These are phyloP conservation scores for Tubulanus polymorphus DNA, from an alignment of 2,888 invertebrate species.

Conservation along the genomic window DNA sequence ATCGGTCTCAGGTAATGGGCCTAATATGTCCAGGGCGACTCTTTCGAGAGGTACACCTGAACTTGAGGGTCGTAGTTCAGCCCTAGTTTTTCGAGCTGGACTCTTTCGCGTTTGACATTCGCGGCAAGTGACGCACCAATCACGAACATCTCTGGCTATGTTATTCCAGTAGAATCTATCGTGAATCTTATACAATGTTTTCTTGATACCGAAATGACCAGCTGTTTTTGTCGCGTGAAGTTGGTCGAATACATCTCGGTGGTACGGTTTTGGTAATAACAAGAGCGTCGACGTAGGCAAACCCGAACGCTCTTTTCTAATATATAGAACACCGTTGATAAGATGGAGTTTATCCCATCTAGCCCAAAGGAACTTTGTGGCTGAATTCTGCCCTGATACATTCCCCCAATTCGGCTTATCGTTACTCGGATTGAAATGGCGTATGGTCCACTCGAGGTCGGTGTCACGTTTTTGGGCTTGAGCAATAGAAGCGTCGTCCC, in stretches of 20 bases:
- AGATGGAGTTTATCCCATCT: not conserved
- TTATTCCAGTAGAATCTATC: slow-evolving; percentile 14
- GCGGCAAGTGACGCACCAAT: slow-evolving; percentile 4
- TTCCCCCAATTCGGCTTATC: not conserved
- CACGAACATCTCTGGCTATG: slow-evolving; percentile 7
- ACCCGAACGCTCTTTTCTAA: not conserved
- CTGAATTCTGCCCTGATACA: not conserved
- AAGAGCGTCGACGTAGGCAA: not conserved
- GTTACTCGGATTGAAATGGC: too few species aligned
- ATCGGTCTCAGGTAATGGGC: slow-evolving; percentile 9
- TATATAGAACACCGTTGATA: not conserved
- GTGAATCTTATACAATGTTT: slow-evolving; percentile 7
- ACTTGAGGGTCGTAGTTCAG: not conserved
- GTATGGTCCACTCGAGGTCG: too few species aligned
- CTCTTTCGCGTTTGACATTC: not conserved
- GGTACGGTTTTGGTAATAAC: not conserved
- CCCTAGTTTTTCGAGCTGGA: not conserved
- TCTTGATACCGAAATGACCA: slow-evolving; percentile 13
- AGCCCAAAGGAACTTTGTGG: not conserved
- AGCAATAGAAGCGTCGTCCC: too few species aligned
- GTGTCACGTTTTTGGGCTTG: too few species aligned
- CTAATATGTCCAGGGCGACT: slow-evolving; percentile 17
- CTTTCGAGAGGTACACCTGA: slow-evolving; percentile 11
- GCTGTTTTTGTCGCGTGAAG: slow-evolving; percentile 2
- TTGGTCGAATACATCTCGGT: not conserved